Conservation (phyloP, 2,888 invertebrate genomes). For the Rhaphigaster nebulosa region DNA sequence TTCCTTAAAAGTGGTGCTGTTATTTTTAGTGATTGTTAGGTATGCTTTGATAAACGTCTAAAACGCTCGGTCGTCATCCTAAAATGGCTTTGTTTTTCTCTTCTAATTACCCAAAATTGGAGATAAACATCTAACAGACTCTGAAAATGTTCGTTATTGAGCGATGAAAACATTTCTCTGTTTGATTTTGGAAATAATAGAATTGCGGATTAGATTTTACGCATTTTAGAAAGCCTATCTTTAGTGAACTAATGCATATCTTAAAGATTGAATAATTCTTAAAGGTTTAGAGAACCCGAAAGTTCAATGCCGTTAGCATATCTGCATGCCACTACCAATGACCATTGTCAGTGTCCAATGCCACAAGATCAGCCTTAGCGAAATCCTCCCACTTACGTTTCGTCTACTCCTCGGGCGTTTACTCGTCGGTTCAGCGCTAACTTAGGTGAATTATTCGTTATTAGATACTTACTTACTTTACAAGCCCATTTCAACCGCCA, state of each 20-base stretch:
- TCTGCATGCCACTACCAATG: too few relatives aligned
- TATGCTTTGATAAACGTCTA: neutral
- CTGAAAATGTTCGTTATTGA: neutral
- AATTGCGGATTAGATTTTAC: neutral
- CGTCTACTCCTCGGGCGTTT: too few relatives aligned
- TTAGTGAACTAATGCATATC: neutral
- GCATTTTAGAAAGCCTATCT: neutral
- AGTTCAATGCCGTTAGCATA: too few relatives aligned
- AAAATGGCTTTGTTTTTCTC: conserved; percentile 4
- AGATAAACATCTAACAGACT: neutral
- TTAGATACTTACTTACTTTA: too few relatives aligned
- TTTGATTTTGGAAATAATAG: neutral
- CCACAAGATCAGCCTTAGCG: too few relatives aligned
- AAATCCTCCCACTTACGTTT: too few relatives aligned
- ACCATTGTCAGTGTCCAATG: too few relatives aligned
- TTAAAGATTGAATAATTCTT: too few relatives aligned
- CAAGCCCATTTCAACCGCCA: too few relatives aligned
- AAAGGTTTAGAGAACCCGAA: too few relatives aligned
- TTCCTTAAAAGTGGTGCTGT: neutral
- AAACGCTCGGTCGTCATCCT: neutral
- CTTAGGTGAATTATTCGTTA: too few relatives aligned
- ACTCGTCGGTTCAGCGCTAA: too few relatives aligned
- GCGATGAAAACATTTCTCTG: neutral
- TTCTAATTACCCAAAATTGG: neutral
- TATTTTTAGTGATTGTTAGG: neutral